These are phyloP conservation scores for Lepus townsendii DNA, from an alignment of 2,797 vertebrate species.

Conservation along the genomic window DNA sequence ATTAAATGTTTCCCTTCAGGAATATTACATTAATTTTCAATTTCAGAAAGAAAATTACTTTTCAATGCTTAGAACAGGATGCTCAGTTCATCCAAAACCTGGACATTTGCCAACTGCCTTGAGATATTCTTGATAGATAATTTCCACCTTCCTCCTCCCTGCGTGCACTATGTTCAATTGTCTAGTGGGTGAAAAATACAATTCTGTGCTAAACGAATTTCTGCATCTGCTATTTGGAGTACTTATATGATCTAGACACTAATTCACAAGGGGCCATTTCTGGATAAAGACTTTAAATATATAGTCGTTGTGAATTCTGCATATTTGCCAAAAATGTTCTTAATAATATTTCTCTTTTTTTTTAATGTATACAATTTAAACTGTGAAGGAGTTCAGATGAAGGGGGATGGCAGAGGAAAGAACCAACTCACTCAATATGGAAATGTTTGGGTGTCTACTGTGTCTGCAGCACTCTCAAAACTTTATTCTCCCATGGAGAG, in stretches of 20 bases:
- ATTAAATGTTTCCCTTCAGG: conserved; percentile 82
- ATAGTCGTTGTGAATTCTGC: background rate
- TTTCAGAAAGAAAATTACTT: conserved; percentile 84
- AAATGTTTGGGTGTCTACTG: background rate
- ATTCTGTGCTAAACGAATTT: conserved; percentile 70
- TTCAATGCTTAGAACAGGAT: conserved; percentile 66
- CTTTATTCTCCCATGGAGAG: background rate
- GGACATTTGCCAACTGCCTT: conserved; percentile 71
- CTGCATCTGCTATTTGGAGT: conserved; percentile 46
- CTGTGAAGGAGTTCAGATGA: background rate
- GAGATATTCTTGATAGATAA: conserved; percentile 62
- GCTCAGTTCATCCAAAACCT: conserved; percentile 54
- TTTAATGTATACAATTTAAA: conserved; percentile 6
- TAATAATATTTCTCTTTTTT: conserved; percentile 24
- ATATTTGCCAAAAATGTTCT: background rate
- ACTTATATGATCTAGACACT: conserved; percentile 3
- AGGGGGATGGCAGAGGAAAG: background rate
- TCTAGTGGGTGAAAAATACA: conserved; percentile 63
- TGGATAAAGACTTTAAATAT: conserved; percentile 47
- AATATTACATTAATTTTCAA: conserved; percentile 81
- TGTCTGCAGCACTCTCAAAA: background rate
- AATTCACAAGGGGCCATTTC: background rate
- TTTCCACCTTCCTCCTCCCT: background rate
- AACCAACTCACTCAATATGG: background rate
- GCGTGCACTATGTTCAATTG: conserved; percentile 31